Conservation (phyloP, 2,888 invertebrate species). For the Gastrophysa polygoni region DNA sequence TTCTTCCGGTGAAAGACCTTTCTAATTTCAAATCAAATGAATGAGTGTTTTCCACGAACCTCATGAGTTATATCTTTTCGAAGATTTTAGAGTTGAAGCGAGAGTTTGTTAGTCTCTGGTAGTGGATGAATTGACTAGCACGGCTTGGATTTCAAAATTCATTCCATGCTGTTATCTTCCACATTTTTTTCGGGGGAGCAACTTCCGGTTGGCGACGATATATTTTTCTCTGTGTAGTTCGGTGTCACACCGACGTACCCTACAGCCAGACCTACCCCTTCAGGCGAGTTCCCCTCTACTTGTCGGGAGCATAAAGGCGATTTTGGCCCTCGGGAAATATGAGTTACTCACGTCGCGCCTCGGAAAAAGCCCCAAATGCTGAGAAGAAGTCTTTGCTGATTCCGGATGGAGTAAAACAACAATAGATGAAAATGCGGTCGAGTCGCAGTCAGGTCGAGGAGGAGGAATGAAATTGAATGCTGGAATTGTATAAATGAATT, state of each 20-base stretch:
- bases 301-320: slow-evolving; percentile 16
- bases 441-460: slow-evolving; percentile 25
- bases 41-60: too few relatives aligned
- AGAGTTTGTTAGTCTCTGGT: too few relatives aligned
- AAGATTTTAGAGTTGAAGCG: too few relatives aligned
- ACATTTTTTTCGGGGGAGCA: too few relatives aligned
- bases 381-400: slow-evolving; percentile 18
- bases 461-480: slow-evolving; percentile 30
- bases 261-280: slow-evolving; percentile 15
- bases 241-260: neutral
- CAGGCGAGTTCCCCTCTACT: slow-evolving; percentile 17
- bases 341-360: neutral
- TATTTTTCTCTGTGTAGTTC: slow-evolving; percentile 7
- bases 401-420: slow-evolving; percentile 31
- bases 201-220: too few relatives aligned
- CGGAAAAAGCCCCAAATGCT: slow-evolving; percentile 8
- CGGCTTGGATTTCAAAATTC: too few relatives aligned
- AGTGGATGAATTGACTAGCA: too few relatives aligned
- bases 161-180: too few relatives aligned
- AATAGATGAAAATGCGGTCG: slow-evolving; percentile 32
- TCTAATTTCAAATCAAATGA: too few relatives aligned
- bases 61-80: too few relatives aligned
- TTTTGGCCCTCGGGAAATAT: slow-evolving; percentile 13
- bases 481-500: slow-evolving; percentile 35
- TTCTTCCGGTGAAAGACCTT: too few relatives aligned